These are phyloP conservation scores for Muscicapa comitata DNA, from an alignment of 2,797 vertebrate species.

Conservation along the genomic window DNA sequence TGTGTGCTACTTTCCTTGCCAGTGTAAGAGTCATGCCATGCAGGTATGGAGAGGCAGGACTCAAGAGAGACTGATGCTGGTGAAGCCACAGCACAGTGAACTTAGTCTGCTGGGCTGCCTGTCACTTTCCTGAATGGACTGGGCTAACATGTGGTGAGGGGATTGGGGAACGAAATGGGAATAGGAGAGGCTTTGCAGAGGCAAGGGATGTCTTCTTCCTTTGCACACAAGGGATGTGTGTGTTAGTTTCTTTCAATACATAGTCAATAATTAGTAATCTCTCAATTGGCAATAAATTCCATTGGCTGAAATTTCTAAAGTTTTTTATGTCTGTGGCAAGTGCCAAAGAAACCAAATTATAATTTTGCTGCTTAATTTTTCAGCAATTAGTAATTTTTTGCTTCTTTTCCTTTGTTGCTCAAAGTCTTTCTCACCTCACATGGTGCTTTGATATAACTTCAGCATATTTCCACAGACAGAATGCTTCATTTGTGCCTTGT, in stretches of 20 bases:
- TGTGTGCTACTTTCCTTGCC: not conserved
- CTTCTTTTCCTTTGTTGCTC: not conserved
- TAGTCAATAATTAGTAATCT: not conserved
- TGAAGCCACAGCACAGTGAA: not conserved
- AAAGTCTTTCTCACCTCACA: not conserved
- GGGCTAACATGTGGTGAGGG: accelerated
- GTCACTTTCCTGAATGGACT: not conserved
- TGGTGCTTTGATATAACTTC: not conserved
- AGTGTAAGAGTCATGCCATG: not conserved
- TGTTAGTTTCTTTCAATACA: not conserved
- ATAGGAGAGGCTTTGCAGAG: not conserved
- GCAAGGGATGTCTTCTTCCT: not conserved
- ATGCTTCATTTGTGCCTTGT: not conserved
- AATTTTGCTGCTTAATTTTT: not conserved
- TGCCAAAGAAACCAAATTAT: not conserved
- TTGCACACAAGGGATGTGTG: not conserved
- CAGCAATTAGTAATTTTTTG: not conserved
- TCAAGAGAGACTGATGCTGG: not conserved
- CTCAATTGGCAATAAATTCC: not conserved
- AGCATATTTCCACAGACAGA: not conserved
- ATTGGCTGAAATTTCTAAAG: not conserved
- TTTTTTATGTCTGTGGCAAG: not conserved
- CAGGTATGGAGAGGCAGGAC: not conserved
- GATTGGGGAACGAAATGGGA: not conserved
- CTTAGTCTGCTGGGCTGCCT: not conserved